A percentile compares a stretch with the other conserved stretches of the same genome.
Conservation (phyloP, 1,140 invertebrate genomes). For the Anoplolepis gracilipes region DNA sequence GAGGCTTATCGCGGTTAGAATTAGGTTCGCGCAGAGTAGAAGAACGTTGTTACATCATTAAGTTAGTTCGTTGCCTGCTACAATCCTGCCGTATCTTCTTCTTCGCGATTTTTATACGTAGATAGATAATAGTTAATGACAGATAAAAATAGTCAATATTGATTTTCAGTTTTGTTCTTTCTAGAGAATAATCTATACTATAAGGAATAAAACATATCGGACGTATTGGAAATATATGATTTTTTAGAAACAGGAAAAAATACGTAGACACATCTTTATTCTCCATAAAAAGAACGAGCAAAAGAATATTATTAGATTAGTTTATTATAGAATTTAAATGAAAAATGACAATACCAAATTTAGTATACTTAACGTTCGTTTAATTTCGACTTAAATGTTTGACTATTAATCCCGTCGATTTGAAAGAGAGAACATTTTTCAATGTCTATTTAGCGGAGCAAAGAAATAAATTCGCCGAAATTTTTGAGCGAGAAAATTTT, state of each 20-base stretch:
- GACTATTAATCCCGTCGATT: neutral
- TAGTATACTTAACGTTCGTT: neutral
- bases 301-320: neutral
- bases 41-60: conserved; percentile 77
- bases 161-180: conserved; percentile 30
- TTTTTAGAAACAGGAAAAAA: neutral
- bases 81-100: neutral
- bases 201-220: neutral
- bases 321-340: neutral
- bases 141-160: conserved; percentile 27
- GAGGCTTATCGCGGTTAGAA: conserved; percentile 75
- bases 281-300: neutral
- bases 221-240: neutral
- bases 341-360: neutral
- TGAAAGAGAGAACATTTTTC: neutral
- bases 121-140: neutral
- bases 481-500: neutral
- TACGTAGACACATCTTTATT: neutral
- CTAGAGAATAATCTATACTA: neutral
- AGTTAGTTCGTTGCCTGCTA: conserved; percentile 23
- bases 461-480: neutral
- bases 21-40: conserved; percentile 78
- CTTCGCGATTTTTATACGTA: neutral
- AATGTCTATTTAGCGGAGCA: neutral
- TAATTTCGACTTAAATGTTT: neutral